A percentile compares a stretch with the other conserved stretches of the same genome.
Evolutionary conservation across 2,797 vertebrate genomes (phyloP).

Genomic region (Pelochelys cantorii): DNA sequence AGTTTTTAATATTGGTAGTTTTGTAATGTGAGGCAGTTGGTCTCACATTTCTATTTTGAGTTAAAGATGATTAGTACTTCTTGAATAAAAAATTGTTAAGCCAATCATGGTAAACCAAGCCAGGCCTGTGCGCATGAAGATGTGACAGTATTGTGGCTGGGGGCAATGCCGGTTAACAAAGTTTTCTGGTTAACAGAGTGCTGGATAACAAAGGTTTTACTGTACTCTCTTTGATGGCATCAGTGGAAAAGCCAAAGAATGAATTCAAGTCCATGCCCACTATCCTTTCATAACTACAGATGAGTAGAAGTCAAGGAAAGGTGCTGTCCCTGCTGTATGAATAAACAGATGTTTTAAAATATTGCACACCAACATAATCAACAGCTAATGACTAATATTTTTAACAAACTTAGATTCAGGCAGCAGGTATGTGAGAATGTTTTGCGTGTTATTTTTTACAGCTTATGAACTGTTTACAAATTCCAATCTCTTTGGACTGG

Average conservation of each 20-base stretch:
- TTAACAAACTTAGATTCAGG: slow-evolving; percentile 36
- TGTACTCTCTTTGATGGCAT: neutral
- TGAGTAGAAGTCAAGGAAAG: neutral
- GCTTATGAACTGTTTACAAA: slow-evolving; percentile 26
- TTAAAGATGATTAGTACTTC: no score
- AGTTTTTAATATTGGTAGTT: no score
- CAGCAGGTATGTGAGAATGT: slow-evolving; percentile 44
- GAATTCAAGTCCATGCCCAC: neutral
- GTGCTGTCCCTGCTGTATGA: neutral
- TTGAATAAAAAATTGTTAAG: no score
- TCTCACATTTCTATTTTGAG: no score
- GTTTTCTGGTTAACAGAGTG: no score
- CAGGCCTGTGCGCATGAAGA: no score
- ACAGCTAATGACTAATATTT: slow-evolving; percentile 56
- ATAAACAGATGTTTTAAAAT: neutral
- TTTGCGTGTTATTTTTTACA: slow-evolving; percentile 59
- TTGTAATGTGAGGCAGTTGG: no score
- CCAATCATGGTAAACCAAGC: no score
- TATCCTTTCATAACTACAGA: neutral
- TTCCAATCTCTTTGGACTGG: slow-evolving; percentile 17
- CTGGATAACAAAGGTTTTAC: no score
- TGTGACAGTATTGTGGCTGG: no score
- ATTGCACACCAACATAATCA: slow-evolving; percentile 34
- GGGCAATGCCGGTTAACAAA: no score
- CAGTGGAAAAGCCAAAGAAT: neutral